Base-by-base conservation (phyloP, 2,888 invertebrate genomes). In the Brachyptera putata region DNA sequence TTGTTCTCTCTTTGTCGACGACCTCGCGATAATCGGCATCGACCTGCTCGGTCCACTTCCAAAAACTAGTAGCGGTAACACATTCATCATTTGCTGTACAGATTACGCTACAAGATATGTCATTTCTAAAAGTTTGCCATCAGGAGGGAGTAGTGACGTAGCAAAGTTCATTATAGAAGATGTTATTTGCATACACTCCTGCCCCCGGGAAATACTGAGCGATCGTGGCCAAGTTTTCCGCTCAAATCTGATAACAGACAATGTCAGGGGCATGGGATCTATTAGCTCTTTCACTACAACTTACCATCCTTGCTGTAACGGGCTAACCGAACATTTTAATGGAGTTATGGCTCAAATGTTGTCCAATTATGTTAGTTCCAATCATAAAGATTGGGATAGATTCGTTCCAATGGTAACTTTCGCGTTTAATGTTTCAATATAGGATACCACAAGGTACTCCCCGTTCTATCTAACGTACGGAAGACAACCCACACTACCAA, bases 281-380 rank as follows among this genome's bases (percentile, higher is more conserved):
- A 26, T 57, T 11, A 63, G 65, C 41, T 34, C 34, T 2, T 64
- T 58, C 14, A 67, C 68, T n/a, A 57, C 62, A 1, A 58, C 65
- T 0, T 67, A 63, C 56, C 61, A 64, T 4, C 67, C 67, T 0
- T 36, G 63, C 13, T 25, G 25, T 0, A 67, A 69, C 36, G 68
- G 68, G 0, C 25, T 67, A 1, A 61, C 61, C 0, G 69, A 69
- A 60, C 36, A 63, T 3, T 62, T 66, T 36, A 69, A 69, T 43
- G 46, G 57, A 16, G 66, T 64, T 1, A 16, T 69, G 4, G 62
- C 63, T 0, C 56, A 58, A 5, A 66, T 67, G 65, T 21, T 69
- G 1, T 58, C 65, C 0, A 55, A 49, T 16, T 68, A 64, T 36
- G 63, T 67, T 7, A 57, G 55, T 13, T 18, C 30, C 1, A n/a